These are phyloP conservation scores for Dicaeum eximium DNA, from an alignment of 2,113 vertebrate species.

Conservation along the genomic window DNA sequence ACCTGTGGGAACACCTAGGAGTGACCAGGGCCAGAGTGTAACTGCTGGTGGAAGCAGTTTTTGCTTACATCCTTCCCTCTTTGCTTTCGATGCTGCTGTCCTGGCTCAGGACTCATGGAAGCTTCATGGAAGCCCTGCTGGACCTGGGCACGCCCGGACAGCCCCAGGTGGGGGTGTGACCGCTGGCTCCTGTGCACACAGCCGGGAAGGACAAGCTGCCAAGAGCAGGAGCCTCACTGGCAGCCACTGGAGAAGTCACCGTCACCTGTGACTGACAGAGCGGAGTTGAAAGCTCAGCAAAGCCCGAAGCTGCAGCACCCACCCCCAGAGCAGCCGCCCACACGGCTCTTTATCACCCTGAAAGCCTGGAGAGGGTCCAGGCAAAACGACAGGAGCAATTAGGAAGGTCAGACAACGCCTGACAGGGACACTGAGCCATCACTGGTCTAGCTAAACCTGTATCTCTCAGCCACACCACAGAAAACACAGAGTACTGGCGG, in stretches of 20 bases:
- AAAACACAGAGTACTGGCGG: not conserved
- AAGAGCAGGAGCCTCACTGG: not conserved
- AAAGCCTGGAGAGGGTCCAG: not conserved
- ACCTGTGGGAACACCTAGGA: not conserved
- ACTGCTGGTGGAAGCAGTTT: not conserved
- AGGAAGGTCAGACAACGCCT: not conserved
- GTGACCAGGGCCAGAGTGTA: not conserved
- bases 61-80: not conserved
- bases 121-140: accelerated
- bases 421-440: not conserved
- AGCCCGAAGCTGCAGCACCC: not conserved
- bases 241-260: not conserved
- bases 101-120: not conserved
- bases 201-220: not conserved
- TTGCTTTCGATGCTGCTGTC: not conserved
- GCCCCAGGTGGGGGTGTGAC: accelerated
- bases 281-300: accelerated
- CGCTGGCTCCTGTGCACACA: not conserved
- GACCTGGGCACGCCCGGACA: not conserved
- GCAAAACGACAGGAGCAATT: not conserved
- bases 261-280: not conserved
- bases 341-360: not conserved
- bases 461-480: not conserved
- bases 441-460: not conserved
- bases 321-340: not conserved